Base-by-base conservation (phyloP, 1,140 invertebrate species). In the Helicoverpa armigera region DNA sequence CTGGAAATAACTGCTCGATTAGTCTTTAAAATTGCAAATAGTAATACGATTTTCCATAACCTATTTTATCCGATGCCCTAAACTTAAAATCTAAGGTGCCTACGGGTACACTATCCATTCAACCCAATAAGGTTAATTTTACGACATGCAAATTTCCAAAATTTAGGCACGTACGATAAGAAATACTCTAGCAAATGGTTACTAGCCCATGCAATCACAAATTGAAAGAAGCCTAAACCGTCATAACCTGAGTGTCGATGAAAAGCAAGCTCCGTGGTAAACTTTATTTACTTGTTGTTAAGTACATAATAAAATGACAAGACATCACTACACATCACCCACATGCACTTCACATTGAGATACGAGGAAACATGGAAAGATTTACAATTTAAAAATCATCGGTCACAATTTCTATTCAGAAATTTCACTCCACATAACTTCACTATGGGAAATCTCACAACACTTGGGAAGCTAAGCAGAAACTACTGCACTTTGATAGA, bases 271-370 rank as follows among this genome's bases (percentile, higher is more conserved):
- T 75, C 54, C 31, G 53, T 75, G 54, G 51, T 60, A 50, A 13
- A 48, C 54, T 70, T 70, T 70, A 70, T 70, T 70, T 23, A 61
- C 31, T 61, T 23, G 29, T 75, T 50, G 63, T 48, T 43, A 67
- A 35, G 53, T 56, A 53, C 9, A 23, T 74, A 48, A 50, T 70
- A 67, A 16, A 67, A 51, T 69, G n/a, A 61, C 56, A 61, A 58
- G 16, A 75, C 43, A 61, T 50, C 73, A 75, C 73, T 75, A 50
- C 35, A 61, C 43, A 75, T 75, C 73, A 75, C 73, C 73, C 73
- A 54, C 73, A 75, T 75, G 73, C 73, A 75, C 73, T 50, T 43
- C 73, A 75, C 56, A 75, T 60, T 29, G 14, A 75, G 56, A 75
- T 50, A 75, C 12, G 35, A 56, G 53, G 13, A 58, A 73, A 56